Evolutionary conservation across 2,888 invertebrate species (phyloP).

Genomic region (Molanna angustata): DNA sequence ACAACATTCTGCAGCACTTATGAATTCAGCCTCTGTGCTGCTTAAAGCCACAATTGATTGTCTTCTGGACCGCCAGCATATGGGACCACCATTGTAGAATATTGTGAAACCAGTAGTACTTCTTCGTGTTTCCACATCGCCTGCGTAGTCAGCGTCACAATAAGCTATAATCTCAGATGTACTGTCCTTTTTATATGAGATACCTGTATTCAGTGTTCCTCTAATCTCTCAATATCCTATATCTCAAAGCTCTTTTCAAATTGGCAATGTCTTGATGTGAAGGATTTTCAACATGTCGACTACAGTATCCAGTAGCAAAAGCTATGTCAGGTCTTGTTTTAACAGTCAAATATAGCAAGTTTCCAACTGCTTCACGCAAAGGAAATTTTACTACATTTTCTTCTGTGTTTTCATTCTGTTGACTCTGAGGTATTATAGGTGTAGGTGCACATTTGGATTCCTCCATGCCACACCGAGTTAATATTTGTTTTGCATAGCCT

Average conservation of each 20-base stretch:
- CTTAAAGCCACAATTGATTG: too few species aligned
- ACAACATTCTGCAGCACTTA: constrained; percentile 2
- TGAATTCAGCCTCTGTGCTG: too few species aligned
- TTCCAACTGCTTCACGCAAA: neutral
- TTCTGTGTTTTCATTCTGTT: too few species aligned
- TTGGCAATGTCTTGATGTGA: neutral
- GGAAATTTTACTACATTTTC: constrained; percentile 2
- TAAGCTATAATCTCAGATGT: constrained; percentile 2
- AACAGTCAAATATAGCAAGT: neutral
- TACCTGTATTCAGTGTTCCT: constrained; percentile 1
- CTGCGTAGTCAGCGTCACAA: constrained; percentile 1
- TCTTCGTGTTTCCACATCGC: neutral
- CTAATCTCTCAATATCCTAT: too few species aligned
- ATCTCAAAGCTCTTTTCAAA: neutral
- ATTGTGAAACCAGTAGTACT: constrained; percentile 1
- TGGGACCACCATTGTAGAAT: neutral
- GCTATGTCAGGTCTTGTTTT: constrained; percentile 2
- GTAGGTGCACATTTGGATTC: too few species aligned
- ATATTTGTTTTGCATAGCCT: neutral
- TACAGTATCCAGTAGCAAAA: neutral
- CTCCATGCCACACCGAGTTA: too few species aligned
- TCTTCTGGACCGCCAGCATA: neutral
- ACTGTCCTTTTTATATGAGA: neutral
- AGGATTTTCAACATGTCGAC: neutral
- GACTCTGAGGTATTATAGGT: too few species aligned